A percentile compares a stretch with the other conserved stretches of the same genome.
These are phyloP conservation scores for Marmota monax DNA, from an alignment of 2,113 vertebrate genomes.

Conservation along the genomic window DNA sequence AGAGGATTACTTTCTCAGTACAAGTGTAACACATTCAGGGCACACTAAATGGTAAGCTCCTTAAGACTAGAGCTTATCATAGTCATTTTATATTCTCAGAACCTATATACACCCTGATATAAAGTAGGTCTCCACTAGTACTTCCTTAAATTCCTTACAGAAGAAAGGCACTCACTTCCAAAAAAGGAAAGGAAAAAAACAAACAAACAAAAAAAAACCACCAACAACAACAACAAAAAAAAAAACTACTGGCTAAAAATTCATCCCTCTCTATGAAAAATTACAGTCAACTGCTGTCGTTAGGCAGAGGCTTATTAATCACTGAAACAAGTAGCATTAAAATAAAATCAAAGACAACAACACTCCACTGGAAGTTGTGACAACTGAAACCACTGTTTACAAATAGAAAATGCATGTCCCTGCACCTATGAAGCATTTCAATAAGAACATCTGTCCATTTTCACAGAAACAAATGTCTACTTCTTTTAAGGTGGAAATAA, in stretches of 20 bases:
- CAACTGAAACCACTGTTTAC: neutral
- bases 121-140: neutral
- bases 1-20: neutral
- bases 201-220: no score
- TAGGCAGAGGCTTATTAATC: neutral
- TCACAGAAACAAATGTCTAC: neutral
- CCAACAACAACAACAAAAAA: no score
- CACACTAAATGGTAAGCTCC: neutral
- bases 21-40: neutral
- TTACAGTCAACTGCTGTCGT: neutral
- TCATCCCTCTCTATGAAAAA: neutral
- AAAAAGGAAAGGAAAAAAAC: neutral
- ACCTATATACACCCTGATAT: neutral
- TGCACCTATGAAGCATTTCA: neutral
- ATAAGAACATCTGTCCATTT: neutral
- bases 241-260: neutral
- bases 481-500: constrained; percentile 15
- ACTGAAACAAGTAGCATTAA: constrained; percentile 19
- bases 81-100: neutral
- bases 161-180: neutral
- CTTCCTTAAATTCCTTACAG: constrained; percentile 11
- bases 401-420: neutral
- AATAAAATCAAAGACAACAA: constrained; percentile 10
- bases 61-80: neutral
- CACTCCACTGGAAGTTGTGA: neutral